Evolutionary conservation across 2,113 vertebrate species (phyloP).

Genomic region (Opisthocomus hoazin): DNA sequence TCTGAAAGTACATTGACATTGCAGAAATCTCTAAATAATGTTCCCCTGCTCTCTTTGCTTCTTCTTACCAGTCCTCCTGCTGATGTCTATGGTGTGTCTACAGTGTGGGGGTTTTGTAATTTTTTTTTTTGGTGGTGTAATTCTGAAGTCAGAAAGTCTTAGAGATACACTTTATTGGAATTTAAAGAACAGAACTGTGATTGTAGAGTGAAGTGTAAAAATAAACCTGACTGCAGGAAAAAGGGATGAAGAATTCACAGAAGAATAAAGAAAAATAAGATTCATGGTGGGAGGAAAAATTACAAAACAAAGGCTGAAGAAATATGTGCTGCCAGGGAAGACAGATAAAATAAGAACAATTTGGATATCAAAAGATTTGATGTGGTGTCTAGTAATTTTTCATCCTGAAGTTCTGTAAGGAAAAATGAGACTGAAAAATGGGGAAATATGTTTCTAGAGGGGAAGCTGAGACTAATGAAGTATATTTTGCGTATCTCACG

Average conservation of each 20-base stretch:
- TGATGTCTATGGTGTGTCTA: neutral
- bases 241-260: neutral
- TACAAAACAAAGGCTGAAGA: neutral
- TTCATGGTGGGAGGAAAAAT: fast-evolving
- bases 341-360: neutral
- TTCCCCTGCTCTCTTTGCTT: neutral
- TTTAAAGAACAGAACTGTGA: neutral
- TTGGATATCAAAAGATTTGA: neutral
- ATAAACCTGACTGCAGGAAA: neutral
- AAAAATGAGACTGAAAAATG: neutral
- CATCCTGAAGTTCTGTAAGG: neutral
- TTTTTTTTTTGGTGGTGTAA: neutral
- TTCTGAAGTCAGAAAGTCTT: neutral
- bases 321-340: neutral
- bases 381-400: neutral
- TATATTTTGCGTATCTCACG: neutral
- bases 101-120: too few relatives aligned
- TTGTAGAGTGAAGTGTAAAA: neutral
- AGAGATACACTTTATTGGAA: neutral
- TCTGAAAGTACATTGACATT: neutral
- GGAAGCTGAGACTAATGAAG: neutral
- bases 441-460: neutral
- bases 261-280: neutral
- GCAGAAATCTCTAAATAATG: neutral
- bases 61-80: neutral